These are phyloP conservation scores for Sisyra nigra DNA, from an alignment of 2,888 invertebrate species.

Conservation along the genomic window DNA sequence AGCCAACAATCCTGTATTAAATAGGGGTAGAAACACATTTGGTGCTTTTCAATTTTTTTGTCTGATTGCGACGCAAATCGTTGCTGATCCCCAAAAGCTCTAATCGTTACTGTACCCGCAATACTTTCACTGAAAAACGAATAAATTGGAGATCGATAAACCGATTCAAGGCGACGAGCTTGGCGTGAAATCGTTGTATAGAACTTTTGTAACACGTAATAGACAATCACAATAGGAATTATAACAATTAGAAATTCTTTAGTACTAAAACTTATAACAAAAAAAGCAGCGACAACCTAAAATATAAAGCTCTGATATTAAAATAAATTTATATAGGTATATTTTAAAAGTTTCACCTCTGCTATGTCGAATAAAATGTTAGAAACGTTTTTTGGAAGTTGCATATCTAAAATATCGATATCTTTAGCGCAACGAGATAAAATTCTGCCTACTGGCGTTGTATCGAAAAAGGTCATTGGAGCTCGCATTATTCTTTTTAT, in stretches of 20 bases:
- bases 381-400: slow-evolving; percentile 38
- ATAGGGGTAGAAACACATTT: slow-evolving; percentile 82
- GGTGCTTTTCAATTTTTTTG: slow-evolving; percentile 78
- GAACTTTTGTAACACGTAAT: slow-evolving; percentile 82
- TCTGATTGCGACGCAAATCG: slow-evolving; percentile 84
- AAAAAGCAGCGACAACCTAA: slow-evolving; percentile 70
- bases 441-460: slow-evolving; percentile 60
- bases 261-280: slow-evolving; percentile 76
- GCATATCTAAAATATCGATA: slow-evolving; percentile 52
- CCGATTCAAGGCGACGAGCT: slow-evolving; percentile 82
- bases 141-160: slow-evolving; percentile 90
- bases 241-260: slow-evolving; percentile 66
- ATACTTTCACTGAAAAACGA: slow-evolving; percentile 94
- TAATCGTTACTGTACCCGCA: slow-evolving; percentile 67
- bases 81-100: slow-evolving; percentile 66
- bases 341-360: no score
- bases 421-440: slow-evolving; percentile 62
- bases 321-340: no score
- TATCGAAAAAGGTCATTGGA: slow-evolving; percentile 63
- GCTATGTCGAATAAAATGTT: background rate
- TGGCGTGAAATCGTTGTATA: slow-evolving; percentile 91
- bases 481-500: slow-evolving; percentile 44
- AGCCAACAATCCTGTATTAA: slow-evolving; percentile 92
- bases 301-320: no score
- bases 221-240: slow-evolving; percentile 61